Evolutionary conservation across 2,888 invertebrate species (phyloP), one percentile per base, ranked within the genome.

Genomic region (Baronia brevicornis): DNA sequence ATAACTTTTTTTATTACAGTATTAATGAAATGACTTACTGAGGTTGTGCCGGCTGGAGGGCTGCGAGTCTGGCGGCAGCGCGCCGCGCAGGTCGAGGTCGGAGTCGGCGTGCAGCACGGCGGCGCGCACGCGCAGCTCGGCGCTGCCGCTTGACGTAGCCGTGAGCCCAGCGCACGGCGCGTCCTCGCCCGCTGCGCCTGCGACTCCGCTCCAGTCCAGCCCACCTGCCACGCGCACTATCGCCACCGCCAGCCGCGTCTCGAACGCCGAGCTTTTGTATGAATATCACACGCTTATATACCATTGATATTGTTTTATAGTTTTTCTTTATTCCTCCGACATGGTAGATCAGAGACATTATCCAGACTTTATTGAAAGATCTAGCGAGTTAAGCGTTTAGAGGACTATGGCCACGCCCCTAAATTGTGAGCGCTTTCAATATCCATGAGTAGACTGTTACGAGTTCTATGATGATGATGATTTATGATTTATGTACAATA

Each of bases 251-350:
- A 96, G 86, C 26, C 96, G 92, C 57, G 93, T 90, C 56, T 98
- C 97, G 70, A 98, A 97, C 0, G 97, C 95, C 49, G 96, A 92
- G 66, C 97, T 92, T n/a, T n/a, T n/a, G n/a, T n/a, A n/a, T n/a
- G n/a, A n/a, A n/a, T n/a, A n/a, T n/a, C n/a, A n/a, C n/a, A n/a
- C n/a, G n/a, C n/a, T n/a, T n/a, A n/a, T n/a, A n/a, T n/a, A n/a
- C n/a, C n/a, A n/a, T n/a, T n/a, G n/a, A n/a, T n/a, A n/a, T n/a
- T n/a, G n/a, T n/a, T n/a, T n/a, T n/a, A n/a, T n/a, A n/a, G n/a
- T n/a, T n/a, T n/a, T n/a, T n/a, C n/a, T n/a, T n/a, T n/a, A n/a
- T n/a, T n/a, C n/a, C n/a, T n/a, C n/a, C n/a, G n/a, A n/a, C n/a
- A n/a, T n/a, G n/a, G n/a, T n/a, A n/a, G n/a, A n/a, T n/a, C n/a